phyloP scores from a whole-genome alignment of 1,140 invertebrate genomes.

The Archivesica marissinica region DNA sequence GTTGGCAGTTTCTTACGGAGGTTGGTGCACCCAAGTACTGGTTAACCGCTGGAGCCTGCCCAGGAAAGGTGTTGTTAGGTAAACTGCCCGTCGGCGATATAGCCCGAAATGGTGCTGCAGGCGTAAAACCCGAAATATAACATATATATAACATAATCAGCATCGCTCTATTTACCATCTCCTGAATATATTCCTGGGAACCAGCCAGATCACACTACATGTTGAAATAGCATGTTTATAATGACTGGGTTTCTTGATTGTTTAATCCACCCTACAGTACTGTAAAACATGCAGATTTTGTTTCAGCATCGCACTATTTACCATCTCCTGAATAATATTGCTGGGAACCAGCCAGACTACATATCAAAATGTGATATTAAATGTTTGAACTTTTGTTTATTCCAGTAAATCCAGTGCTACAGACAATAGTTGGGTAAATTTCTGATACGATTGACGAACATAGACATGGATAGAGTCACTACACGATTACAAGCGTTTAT shows the following conservation, averaged over 20 bases:
- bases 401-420: slow-evolving; percentile 26
- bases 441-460: slow-evolving; percentile 37
- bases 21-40: no score
- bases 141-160: no score
- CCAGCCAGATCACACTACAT: background rate
- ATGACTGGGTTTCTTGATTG: background rate
- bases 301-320: background rate
- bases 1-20: no score
- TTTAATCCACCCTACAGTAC: background rate
- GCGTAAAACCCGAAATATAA: no score
- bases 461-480: no score
- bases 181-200: background rate
- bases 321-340: background rate
- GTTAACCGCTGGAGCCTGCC: no score
- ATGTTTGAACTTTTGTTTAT: background rate
- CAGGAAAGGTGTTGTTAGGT: no score
- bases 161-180: background rate
- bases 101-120: no score
- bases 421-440: slow-evolving; percentile 58
- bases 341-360: background rate
- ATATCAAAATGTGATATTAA: background rate
- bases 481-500: no score
- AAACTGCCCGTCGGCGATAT: no score
- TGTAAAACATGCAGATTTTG: background rate
- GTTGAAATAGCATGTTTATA: background rate